Evolutionary conservation across 35 echinoderm and acorn worm genomes (phyloP), one percentile per base, ranked within the genome.

Genomic region (Strongylocentrotus purpuratus): DNA sequence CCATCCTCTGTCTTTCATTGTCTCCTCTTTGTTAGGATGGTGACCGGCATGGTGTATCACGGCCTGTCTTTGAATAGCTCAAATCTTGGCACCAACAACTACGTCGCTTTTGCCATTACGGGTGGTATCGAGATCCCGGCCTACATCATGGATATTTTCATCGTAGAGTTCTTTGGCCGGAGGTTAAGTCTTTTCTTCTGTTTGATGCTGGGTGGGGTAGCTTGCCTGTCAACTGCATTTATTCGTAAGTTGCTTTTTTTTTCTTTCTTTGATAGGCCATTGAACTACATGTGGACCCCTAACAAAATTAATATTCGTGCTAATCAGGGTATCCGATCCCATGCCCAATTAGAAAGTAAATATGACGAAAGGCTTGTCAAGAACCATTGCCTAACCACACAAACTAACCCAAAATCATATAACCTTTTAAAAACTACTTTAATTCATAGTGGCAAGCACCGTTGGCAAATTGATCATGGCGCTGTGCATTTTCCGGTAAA

Each of bases 51-150:
- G 93, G 97, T 99, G 6, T 99, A 99, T 86, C 97, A 97, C 85
- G 97, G 97, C 1, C 91, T 99, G 13, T 97, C 96, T 7, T 85
- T 99, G 22, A 99, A 95, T 61, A 99, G 96, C 4, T 97, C 97
- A 9, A 59, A 94, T 91, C 94, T 99, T 9, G 97, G 97, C 10
- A 86, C 47, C 20, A 94, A 96, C 78, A 94, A 97, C 45, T 99
- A 99, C 59, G 10, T 97, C 11, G 95, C 96, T 0, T 94, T 94
- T 22, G 92, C 95, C 18, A 93, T 99, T 31, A 95, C 97, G 20
- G 97, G 95, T 10, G 91, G 91, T 47, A 95, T 99, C 33, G 97
- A 99, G 85, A 94, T 99, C 59, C 97, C 97, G 1, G 95, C 96
- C 31, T 96, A 95, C 86, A 46, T 97, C 5, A 59, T 95, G 2